Percentiles rank a stretch among this genome's conserved stretches.
phyloP scores from a whole-genome alignment of 1,140 invertebrate species.

The Muscidifurax raptorellus region DNA sequence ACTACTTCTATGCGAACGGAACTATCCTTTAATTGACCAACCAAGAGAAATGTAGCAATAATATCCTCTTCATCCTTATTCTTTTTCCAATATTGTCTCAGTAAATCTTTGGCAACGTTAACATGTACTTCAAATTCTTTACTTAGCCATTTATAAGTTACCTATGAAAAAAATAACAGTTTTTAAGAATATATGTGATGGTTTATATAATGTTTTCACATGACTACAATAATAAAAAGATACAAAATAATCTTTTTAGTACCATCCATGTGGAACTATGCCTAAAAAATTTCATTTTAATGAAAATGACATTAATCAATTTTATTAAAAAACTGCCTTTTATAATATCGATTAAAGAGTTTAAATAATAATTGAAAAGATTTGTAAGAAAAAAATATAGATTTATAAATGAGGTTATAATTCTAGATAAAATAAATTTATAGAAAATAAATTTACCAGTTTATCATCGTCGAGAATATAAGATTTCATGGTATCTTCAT shows the following conservation, averaged over 20 bases:
- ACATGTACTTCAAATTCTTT: slow-evolving; percentile 70
- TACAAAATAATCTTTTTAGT: no score
- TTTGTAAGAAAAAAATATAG: slow-evolving; percentile 6
- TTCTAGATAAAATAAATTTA: neutral
- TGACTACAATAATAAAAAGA: no score
- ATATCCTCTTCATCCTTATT: slow-evolving; percentile 61
- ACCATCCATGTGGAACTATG: no score
- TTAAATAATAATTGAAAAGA: neutral
- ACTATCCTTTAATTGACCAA: slow-evolving; percentile 65
- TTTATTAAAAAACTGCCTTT: neutral
- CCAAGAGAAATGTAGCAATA: slow-evolving; percentile 66
- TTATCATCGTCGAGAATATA: slow-evolving; percentile 66
- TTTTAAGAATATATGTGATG: neutral
- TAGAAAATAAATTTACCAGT: slow-evolving; percentile 54
- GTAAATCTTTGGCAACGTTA: slow-evolving; percentile 69
- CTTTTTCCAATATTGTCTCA: slow-evolving; percentile 66
- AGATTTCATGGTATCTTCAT: slow-evolving; percentile 40
- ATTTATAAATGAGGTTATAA: slow-evolving; percentile 6
- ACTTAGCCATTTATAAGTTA: slow-evolving; percentile 74
- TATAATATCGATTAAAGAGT: no score
- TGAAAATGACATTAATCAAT: no score
- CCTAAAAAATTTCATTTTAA: no score
- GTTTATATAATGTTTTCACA: no score
- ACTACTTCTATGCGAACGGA: slow-evolving; percentile 69
- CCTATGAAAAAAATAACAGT: slow-evolving; percentile 61